phyloP scores from a whole-genome alignment of 2,113 vertebrate species.

The Sphyrna mokarran region DNA sequence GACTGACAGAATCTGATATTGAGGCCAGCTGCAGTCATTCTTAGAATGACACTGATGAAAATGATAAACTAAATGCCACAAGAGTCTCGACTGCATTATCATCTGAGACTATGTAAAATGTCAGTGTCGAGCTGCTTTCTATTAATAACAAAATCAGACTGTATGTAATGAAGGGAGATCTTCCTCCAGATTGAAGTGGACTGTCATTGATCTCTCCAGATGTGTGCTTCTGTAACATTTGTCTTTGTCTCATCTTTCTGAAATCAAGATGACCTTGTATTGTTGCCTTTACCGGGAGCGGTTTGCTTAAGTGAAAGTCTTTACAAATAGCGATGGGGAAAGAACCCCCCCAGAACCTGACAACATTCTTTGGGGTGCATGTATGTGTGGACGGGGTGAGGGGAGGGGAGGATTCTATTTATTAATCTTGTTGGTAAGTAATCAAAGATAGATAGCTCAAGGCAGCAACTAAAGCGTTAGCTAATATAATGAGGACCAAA shows the following conservation, averaged over 20 bases:
- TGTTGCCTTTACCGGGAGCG: not conserved
- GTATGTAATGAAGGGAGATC: conserved; percentile 67
- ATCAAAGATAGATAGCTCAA: not conserved
- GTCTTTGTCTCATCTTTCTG: conserved; percentile 53
- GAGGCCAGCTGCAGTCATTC: conserved; percentile 68
- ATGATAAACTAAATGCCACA: conserved; percentile 73
- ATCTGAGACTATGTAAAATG: conserved; percentile 68
- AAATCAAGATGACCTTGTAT: conserved; percentile 54
- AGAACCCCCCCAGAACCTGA: not conserved
- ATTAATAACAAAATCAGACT: conserved; percentile 73
- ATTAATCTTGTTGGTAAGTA: not conserved
- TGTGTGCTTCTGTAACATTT: conserved; percentile 62
- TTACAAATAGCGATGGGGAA: not conserved
- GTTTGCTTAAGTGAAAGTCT: not conserved
- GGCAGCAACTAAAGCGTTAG: not conserved
- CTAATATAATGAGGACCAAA: not conserved
- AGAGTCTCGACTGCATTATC: conserved; percentile 67
- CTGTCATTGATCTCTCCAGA: conserved; percentile 68
- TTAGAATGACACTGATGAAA: conserved; percentile 68
- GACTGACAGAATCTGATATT: conserved; percentile 80
- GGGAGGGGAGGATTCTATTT: not conserved
- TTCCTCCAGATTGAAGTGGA: conserved; percentile 65
- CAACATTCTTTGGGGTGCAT: not conserved
- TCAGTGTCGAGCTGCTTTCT: conserved; percentile 59
- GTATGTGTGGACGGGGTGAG: not conserved